Percentiles rank a stretch among this genome's conserved stretches.
Evolutionary conservation across 2,888 invertebrate genomes (phyloP).

Genomic region (Drosophila pegasa): DNA sequence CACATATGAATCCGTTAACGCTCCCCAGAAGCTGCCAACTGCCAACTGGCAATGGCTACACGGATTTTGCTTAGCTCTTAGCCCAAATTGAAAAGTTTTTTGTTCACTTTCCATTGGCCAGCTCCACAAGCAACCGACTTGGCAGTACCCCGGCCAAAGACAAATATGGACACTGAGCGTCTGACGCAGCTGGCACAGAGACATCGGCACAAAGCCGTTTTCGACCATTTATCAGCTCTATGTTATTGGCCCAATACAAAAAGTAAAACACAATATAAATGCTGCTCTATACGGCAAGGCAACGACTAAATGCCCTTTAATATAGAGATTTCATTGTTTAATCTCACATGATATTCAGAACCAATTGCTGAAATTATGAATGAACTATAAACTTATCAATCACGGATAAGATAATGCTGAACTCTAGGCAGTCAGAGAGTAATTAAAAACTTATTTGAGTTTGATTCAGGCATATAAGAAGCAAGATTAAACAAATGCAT

Average conservation of each 20-base stretch:
- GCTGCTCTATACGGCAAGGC: not conserved
- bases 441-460: too few species aligned
- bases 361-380: too few species aligned
- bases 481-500: too few species aligned
- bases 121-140: conserved; percentile 9
- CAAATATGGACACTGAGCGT: conserved; percentile 60
- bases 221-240: conserved; percentile 76
- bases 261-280: conserved; percentile 12
- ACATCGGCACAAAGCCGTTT: conserved; percentile 75
- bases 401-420: too few species aligned
- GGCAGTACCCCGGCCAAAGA: conserved; percentile 37
- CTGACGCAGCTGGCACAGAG: conserved; percentile 58
- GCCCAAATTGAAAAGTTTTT: conserved; percentile 68
- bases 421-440: too few species aligned
- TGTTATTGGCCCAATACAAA: conserved; percentile 69
- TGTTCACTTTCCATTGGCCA: conserved; percentile 44
- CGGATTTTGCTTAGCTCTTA: conserved; percentile 55
- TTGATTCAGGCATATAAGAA: not conserved
- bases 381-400: too few species aligned
- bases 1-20: conserved; percentile 52
- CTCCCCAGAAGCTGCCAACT: conserved; percentile 3
- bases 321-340: too few species aligned
- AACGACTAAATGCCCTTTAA: not conserved
- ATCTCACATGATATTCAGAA: too few species aligned
- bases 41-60: conserved; percentile 6